phyloP scores from a whole-genome alignment of 2,113 vertebrate genomes.

The Tiliqua scincoides region DNA sequence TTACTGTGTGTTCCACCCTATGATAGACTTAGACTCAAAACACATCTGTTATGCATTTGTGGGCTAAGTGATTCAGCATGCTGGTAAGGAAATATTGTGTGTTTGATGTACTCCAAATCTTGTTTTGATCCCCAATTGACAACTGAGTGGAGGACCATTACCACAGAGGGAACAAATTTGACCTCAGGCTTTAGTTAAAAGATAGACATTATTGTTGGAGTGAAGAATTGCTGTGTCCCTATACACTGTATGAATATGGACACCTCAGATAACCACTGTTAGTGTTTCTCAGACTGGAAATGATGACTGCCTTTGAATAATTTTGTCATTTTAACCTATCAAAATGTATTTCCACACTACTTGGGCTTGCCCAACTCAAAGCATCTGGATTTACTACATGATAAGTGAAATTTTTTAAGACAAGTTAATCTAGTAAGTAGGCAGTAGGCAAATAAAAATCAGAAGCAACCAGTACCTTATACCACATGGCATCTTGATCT shows the following conservation, averaged over 20 bases:
- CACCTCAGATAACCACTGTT: not conserved
- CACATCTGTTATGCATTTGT: slow-evolving; percentile 27
- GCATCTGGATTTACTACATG: not conserved
- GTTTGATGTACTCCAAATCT: slow-evolving; percentile 41
- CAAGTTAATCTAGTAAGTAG: not conserved
- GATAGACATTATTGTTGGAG: slow-evolving; percentile 12
- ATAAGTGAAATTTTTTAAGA: not conserved
- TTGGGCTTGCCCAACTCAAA: not conserved
- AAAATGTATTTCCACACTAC: not conserved
- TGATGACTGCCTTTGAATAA: not conserved
- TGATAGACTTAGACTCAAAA: slow-evolving; percentile 29
- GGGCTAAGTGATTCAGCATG: slow-evolving; percentile 17
- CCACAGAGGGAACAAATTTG: slow-evolving; percentile 29
- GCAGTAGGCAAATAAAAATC: not conserved
- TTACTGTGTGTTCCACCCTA: slow-evolving; percentile 17
- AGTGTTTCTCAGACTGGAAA: slow-evolving; percentile 2
- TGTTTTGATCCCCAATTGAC: slow-evolving; percentile 56
- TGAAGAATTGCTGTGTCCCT: slow-evolving; percentile 24
- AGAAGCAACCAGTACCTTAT: not conserved
- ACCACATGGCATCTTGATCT: not conserved
- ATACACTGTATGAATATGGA: not conserved
- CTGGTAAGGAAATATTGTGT: slow-evolving; percentile 34
- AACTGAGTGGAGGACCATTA: slow-evolving; percentile 34
- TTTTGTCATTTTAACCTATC: slow-evolving; percentile 3
- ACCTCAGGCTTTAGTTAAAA: slow-evolving; percentile 46